Percentiles rank a stretch among this genome's conserved stretches.
Evolutionary conservation across 1,140 invertebrate species (phyloP).

Genomic region (Bombus pyrosoma): DNA sequence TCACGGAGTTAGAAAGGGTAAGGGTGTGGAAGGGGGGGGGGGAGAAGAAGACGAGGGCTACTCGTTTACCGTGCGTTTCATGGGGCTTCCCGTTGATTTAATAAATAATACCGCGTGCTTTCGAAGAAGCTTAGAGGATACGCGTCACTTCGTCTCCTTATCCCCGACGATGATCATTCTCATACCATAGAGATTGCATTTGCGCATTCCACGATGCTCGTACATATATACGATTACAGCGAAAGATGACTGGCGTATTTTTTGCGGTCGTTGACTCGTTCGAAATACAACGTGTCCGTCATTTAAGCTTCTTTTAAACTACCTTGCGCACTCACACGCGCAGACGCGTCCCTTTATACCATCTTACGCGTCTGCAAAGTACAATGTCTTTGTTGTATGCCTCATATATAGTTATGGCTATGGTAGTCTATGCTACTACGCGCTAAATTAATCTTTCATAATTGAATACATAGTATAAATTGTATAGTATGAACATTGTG

Average conservation of each 20-base stretch:
- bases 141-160: constrained; percentile 14
- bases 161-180: constrained; percentile 21
- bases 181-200: constrained; percentile 22
- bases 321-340: neutral
- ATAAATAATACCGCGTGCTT: constrained; percentile 28
- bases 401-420: neutral
- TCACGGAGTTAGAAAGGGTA: neutral
- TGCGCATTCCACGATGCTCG: constrained; percentile 13
- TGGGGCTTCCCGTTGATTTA: constrained; percentile 28
- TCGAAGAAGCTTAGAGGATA: constrained; percentile 21
- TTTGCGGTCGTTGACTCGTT: constrained; percentile 40
- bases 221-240: constrained; percentile 22
- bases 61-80: constrained; percentile 18
- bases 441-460: neutral
- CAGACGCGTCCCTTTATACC: neutral
- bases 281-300: constrained; percentile 22
- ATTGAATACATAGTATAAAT: neutral
- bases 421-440: neutral
- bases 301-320: constrained; percentile 38
- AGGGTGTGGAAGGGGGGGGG: neutral
- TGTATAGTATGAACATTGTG: neutral
- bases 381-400: neutral
- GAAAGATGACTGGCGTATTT: constrained; percentile 38
- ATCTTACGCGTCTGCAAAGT: neutral
- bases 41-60: neutral